phyloP scores from a whole-genome alignment of 2,888 invertebrate species.

The Drosophila falleni region DNA sequence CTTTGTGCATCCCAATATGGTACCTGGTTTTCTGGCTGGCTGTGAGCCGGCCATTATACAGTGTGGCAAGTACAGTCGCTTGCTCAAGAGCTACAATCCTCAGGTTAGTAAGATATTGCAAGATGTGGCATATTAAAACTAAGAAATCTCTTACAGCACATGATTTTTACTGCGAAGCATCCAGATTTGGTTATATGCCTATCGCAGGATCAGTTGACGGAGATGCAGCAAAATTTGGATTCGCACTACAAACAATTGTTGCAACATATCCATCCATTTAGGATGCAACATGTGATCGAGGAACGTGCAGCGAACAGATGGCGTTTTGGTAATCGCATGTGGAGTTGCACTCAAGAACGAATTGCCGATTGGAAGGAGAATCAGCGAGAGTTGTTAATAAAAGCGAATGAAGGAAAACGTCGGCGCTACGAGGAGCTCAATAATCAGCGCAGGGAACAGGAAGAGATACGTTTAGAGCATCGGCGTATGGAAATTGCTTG shows the following conservation, averaged over 20 bases:
- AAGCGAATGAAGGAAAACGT: slow-evolving; percentile 70
- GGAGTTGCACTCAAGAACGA: slow-evolving; percentile 82
- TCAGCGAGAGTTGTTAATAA: slow-evolving; percentile 60
- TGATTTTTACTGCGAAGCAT: slow-evolving; percentile 78
- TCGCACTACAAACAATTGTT: slow-evolving; percentile 68
- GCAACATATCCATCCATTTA: slow-evolving; percentile 86
- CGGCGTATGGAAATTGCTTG: slow-evolving; percentile 72
- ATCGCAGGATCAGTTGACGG: slow-evolving; percentile 77
- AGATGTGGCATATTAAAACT: neutral
- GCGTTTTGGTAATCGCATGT: slow-evolving; percentile 87
- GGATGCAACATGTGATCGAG: slow-evolving; percentile 86
- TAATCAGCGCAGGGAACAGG: slow-evolving; percentile 71
- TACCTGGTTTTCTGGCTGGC: slow-evolving; percentile 90
- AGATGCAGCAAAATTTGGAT: slow-evolving; percentile 70
- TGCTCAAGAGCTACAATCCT: slow-evolving; percentile 90
- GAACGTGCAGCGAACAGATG: slow-evolving; percentile 86
- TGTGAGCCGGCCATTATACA: slow-evolving; percentile 89
- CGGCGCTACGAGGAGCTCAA: slow-evolving; percentile 75
- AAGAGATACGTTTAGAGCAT: slow-evolving; percentile 79
- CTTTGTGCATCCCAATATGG: slow-evolving; percentile 78
- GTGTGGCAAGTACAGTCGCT: slow-evolving; percentile 91
- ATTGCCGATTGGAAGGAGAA: slow-evolving; percentile 79
- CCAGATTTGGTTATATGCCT: slow-evolving; percentile 83
- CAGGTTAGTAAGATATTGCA: slow-evolving; percentile 86
- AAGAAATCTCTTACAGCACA: slow-evolving; percentile 69